Conservation (phyloP, 1,140 invertebrate genomes). For the Zaprionus davidi region DNA sequence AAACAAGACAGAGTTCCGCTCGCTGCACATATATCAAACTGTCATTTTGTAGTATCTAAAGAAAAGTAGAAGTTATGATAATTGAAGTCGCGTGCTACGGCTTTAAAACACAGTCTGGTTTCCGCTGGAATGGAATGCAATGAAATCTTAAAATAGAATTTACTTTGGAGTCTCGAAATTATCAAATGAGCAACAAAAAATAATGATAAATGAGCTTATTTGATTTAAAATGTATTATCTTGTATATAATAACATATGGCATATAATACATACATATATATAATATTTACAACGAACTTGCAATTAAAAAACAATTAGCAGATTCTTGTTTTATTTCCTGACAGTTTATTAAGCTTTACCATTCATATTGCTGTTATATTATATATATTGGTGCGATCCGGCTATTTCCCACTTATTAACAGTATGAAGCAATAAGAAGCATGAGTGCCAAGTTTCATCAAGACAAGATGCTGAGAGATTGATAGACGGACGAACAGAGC, state of each 20-base stretch:
- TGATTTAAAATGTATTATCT: background rate
- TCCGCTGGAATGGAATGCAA: background rate
- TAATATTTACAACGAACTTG: no score
- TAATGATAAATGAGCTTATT: background rate
- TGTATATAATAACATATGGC: background rate
- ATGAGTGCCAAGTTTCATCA: no score
- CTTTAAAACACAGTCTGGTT: background rate
- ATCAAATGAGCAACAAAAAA: background rate
- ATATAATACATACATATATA: no score
- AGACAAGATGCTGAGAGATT: no score
- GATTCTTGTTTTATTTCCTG: no score
- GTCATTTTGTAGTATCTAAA: conserved; percentile 5
- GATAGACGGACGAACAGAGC: no score
- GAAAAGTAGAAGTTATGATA: conserved; percentile 31
- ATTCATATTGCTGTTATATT: no score
- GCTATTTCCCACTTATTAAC: no score
- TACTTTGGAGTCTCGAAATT: background rate
- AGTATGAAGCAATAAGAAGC: no score
- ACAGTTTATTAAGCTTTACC: no score
- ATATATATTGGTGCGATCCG: no score
- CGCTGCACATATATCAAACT: conserved; percentile 25
- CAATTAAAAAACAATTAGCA: no score
- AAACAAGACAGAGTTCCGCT: background rate
- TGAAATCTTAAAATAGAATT: background rate
- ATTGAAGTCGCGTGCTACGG: background rate